Evolutionary conservation across 2,113 vertebrate genomes (phyloP).

Genomic region (Grallaria varia): DNA sequence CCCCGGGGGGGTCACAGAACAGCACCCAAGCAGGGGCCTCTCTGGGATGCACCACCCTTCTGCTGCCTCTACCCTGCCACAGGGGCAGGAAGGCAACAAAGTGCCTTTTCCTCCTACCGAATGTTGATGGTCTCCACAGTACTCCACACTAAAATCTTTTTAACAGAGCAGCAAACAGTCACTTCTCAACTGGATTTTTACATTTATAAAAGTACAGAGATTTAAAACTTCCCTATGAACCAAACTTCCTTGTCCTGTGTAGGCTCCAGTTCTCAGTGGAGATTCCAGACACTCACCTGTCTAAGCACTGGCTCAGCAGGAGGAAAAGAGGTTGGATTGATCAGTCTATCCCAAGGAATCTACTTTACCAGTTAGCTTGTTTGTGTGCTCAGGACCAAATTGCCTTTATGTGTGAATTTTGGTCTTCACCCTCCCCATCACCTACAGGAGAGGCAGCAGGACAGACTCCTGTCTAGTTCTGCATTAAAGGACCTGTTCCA

Average conservation of each 20-base stretch:
- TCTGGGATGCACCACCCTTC: not conserved
- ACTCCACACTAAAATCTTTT: not conserved
- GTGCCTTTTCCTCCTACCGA: not conserved
- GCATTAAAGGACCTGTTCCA: not conserved
- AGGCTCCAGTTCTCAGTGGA: not conserved
- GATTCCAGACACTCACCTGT: not conserved
- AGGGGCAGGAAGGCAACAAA: not conserved
- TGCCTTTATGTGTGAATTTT: not conserved
- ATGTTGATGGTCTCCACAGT: not conserved
- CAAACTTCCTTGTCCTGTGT: not conserved
- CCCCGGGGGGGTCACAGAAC: not conserved
- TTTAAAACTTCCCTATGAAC: not conserved
- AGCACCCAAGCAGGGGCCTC: not conserved
- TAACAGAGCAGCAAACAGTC: not conserved
- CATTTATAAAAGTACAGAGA: not conserved
- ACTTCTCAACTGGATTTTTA: not conserved
- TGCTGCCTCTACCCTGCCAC: not conserved
- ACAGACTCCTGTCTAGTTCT: not conserved
- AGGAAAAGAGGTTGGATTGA: not conserved
- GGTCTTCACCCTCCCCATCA: not conserved
- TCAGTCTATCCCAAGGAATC: not conserved
- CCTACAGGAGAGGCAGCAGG: not conserved
- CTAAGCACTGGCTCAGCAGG: not conserved
- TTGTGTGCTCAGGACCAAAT: not conserved
- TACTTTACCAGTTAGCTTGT: not conserved